Percentiles rank a stretch among this genome's conserved stretches.
Conservation (phyloP, 2,888 invertebrate species). For the Xestia xanthographa region DNA sequence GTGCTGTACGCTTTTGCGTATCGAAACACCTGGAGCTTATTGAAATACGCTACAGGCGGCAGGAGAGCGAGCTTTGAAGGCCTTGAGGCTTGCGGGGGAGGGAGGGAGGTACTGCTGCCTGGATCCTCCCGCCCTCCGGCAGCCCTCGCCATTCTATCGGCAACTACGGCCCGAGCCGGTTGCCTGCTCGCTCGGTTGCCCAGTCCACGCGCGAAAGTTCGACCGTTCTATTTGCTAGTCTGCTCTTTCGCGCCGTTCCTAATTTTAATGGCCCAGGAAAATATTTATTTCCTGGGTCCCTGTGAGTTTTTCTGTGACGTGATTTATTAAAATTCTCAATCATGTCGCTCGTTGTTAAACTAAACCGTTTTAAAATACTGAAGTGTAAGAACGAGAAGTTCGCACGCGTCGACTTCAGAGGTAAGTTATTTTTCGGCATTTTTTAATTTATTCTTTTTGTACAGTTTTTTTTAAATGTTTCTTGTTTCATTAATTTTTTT, state of each 20-base stretch:
- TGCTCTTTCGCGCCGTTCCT: slow-evolving; percentile 41
- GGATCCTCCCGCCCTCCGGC: slow-evolving; percentile 72
- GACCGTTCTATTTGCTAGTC: slow-evolving; percentile 24
- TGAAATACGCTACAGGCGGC: slow-evolving; percentile 61
- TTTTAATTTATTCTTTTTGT: background rate
- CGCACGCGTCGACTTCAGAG: slow-evolving; percentile 94
- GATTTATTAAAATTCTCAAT: slow-evolving; percentile 49
- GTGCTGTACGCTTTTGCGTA: slow-evolving; percentile 47
- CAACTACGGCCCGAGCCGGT: slow-evolving; percentile 57
- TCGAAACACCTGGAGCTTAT: slow-evolving; percentile 60
- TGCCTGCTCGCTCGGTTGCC: slow-evolving; percentile 18
- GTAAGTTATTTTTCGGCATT: slow-evolving; percentile 87
- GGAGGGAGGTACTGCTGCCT: slow-evolving; percentile 70
- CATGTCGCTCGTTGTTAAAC: slow-evolving; percentile 93
- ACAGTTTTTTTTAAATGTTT: background rate
- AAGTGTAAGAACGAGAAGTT: slow-evolving; percentile 93
- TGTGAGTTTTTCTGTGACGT: background rate
- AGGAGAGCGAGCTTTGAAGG: slow-evolving; percentile 46
- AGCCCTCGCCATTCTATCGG: slow-evolving; percentile 67
- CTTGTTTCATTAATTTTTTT: background rate
- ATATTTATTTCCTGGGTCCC: slow-evolving; percentile 3
- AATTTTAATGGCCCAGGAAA: slow-evolving; percentile 25
- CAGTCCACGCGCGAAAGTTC: slow-evolving; percentile 67
- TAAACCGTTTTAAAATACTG: slow-evolving; percentile 93
- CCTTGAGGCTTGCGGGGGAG: slow-evolving; percentile 64